Evolutionary conservation across 2,888 invertebrate species (phyloP).

Genomic region (Myathropa florea): DNA sequence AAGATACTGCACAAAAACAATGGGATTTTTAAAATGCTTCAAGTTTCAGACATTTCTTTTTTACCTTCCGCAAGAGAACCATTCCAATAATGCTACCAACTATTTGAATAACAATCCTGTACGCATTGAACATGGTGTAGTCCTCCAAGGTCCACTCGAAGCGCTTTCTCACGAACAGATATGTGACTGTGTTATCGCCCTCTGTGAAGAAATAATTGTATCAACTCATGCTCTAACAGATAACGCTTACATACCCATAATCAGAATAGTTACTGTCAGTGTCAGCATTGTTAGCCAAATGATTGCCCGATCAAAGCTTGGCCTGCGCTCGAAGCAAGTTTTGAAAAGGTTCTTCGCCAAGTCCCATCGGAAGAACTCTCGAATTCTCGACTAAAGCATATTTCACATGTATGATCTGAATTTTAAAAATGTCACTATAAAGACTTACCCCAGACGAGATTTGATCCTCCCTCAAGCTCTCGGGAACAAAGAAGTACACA

Average conservation of each 20-base stretch:
- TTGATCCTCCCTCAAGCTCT: conserved; percentile 76
- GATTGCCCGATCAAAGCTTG: conserved; percentile 78
- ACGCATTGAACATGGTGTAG: conserved; percentile 80
- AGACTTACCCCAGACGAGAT: conserved; percentile 75
- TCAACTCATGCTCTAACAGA: not conserved
- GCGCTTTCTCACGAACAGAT: conserved; percentile 79
- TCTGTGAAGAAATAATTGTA: conserved; percentile 71
- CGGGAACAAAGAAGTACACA: conserved; percentile 77
- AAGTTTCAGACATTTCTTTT: not conserved
- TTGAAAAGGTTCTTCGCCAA: conserved; percentile 78
- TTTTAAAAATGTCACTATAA: not conserved
- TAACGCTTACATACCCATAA: conserved; percentile 74
- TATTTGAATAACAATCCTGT: conserved; percentile 82
- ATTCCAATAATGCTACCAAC: conserved; percentile 84
- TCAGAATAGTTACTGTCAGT: conserved; percentile 77
- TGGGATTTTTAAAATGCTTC: not conserved
- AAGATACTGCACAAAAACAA: conserved; percentile 71
- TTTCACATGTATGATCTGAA: not conserved
- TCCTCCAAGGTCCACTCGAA: conserved; percentile 79
- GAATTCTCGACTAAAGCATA: conserved; percentile 75
- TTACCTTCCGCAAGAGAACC: conserved; percentile 82
- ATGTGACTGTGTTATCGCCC: conserved; percentile 81
- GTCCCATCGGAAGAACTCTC: conserved; percentile 78
- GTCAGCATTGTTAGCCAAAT: conserved; percentile 79
- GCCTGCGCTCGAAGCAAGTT: conserved; percentile 77